These are phyloP conservation scores for Nymphalis urticae DNA, from an alignment of 2,888 invertebrate genomes.

Conservation along the genomic window DNA sequence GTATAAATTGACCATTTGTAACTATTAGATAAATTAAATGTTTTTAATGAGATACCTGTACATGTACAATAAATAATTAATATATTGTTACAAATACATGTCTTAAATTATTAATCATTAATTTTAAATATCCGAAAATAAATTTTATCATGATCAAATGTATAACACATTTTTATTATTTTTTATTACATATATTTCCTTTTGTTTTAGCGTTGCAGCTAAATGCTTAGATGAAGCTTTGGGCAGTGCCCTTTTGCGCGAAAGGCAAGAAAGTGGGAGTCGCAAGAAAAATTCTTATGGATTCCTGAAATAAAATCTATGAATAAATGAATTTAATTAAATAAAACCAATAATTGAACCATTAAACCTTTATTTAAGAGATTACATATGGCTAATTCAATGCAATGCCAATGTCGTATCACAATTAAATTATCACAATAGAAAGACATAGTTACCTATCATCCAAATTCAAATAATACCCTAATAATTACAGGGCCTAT, in stretches of 20 bases:
- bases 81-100: too few relatives aligned
- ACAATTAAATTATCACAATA: conserved; percentile 29
- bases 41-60: too few relatives aligned
- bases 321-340: conserved; percentile 17
- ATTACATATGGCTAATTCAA: conserved; percentile 9
- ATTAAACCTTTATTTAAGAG: conserved; percentile 39
- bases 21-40: too few relatives aligned
- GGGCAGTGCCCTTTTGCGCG: conserved; percentile 83
- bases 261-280: conserved; percentile 63
- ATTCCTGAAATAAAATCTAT: conserved; percentile 75
- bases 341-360: conserved; percentile 30
- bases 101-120: too few relatives aligned
- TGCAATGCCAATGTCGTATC: conserved; percentile 17
- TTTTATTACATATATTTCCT: not conserved
- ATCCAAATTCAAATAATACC: too few relatives aligned
- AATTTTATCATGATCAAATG: too few relatives aligned
- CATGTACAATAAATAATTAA: too few relatives aligned
- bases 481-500: too few relatives aligned
- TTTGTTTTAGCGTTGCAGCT: conserved; percentile 76
- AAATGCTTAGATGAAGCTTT: conserved; percentile 86
- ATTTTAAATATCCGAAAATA: too few relatives aligned
- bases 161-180: too few relatives aligned
- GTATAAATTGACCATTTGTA: too few relatives aligned
- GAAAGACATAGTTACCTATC: not conserved
- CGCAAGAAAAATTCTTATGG: conserved; percentile 78